Evolutionary conservation across 1,140 invertebrate genomes (phyloP), one percentile per base, ranked within the genome.

Genomic region (Solenopsis invicta): DNA sequence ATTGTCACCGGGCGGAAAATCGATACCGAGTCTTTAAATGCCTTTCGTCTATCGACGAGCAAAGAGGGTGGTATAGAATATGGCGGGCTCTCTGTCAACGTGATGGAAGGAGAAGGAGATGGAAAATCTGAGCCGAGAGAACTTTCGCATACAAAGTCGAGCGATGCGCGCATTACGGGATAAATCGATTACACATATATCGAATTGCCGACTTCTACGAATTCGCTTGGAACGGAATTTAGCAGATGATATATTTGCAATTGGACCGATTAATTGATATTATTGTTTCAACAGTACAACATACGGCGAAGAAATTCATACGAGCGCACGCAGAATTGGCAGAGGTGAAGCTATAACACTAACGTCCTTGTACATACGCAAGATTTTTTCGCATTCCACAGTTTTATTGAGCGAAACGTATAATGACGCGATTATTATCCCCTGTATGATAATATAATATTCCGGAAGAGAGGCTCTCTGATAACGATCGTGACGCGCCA

Each of bases 381-480:
- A 0, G 5, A 21, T 61, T 50, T 2, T 69, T 48, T 74, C 78
- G 37, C 50, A 48, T 74, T 74, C 37, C 5, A 10, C 12, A 29
- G 61, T 75, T 84, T 75, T 61, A 62, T 37, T 75, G 13, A 75
- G 16, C 71, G 18, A 37, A n/a, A 75, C 69, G 45, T 37, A 59
- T 84, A 75, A 75, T 75, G 41, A n/a, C 52, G 76, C 41, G 21
- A 59, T 66, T 89, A 89, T 89, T 90, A 90, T 76, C 71, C 59
- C 71, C 59, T 67, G 85, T 84, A 90, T 56, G 89, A 89, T 89
- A 89, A 87, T 80, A 90, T 90, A 89, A 90, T 90, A 89, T 89
- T 71, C 45, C 52, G 67, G 69, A 64, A 64, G 86, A 84, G 86
- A 84, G 37, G 48, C 29, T 71, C 59, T 69, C 72, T 59, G 84